Evolutionary conservation across 2,113 vertebrate species (phyloP).

Genomic region (Thamnophis sirtalis): DNA sequence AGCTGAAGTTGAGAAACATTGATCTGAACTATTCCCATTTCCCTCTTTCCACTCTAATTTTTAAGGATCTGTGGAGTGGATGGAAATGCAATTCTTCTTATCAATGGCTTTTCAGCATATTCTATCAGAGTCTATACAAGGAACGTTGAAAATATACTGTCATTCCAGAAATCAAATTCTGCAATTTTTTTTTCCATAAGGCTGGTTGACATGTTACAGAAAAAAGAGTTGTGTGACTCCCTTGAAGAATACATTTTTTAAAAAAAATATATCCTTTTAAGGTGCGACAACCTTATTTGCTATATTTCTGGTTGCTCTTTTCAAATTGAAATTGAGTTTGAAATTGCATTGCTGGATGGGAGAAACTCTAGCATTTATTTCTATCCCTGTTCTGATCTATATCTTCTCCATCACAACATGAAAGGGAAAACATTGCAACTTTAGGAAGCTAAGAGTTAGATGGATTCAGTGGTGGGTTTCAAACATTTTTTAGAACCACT

Average conservation of each 20-base stretch:
- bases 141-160: neutral
- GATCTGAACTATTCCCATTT: neutral
- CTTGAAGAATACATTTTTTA: neutral
- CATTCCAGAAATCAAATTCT: neutral
- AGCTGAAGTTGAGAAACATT: no score
- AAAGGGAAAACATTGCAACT: neutral
- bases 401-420: neutral
- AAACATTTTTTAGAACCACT: no score
- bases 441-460: neutral
- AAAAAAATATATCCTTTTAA: neutral
- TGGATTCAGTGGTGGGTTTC: no score
- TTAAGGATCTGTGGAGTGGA: neutral
- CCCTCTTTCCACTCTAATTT: neutral
- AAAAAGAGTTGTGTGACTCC: neutral
- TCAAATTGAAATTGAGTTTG: neutral
- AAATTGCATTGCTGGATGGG: neutral
- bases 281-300: neutral
- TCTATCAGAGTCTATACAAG: neutral
- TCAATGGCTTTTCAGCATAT: neutral
- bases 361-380: neutral
- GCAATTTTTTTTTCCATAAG: neutral
- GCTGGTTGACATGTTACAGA: neutral
- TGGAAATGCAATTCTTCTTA: neutral
- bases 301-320: neutral
- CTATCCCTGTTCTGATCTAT: neutral